Evolutionary conservation across 53 echinoderm and acorn worm genomes (phyloP).

Genomic region (Echinarachnius parma): DNA sequence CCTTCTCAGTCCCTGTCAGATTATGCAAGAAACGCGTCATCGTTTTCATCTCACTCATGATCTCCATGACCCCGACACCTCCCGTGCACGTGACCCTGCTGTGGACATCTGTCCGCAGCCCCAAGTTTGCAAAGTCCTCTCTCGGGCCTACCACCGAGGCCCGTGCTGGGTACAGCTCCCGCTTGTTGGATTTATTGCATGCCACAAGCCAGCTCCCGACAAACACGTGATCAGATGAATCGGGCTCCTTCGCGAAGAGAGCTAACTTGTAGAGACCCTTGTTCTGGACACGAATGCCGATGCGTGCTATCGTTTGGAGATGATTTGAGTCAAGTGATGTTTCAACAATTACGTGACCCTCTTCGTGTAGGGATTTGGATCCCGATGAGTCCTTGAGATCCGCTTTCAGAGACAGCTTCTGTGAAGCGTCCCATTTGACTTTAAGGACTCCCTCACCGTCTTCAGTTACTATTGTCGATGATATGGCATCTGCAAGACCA

Average conservation of each 20-base stretch:
- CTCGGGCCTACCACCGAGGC: neutral
- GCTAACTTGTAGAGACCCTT: slow-evolving; percentile 13
- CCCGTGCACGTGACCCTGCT: neutral
- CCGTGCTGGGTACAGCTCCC: neutral
- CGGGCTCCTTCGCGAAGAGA: slow-evolving; percentile 1
- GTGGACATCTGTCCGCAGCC: neutral
- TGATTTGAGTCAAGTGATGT: neutral
- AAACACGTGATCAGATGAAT: neutral
- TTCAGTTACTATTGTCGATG: slow-evolving; percentile 1
- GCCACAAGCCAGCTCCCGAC: slow-evolving; percentile 12
- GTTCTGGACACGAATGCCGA: neutral
- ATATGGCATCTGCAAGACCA: neutral
- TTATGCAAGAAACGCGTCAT: neutral
- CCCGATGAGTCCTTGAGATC: slow-evolving; percentile 16
- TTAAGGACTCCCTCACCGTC: slow-evolving; percentile 10
- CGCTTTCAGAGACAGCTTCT: neutral
- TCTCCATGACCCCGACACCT: slow-evolving; percentile 13
- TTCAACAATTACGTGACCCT: slow-evolving; percentile 11
- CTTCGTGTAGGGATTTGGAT: neutral
- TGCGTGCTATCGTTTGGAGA: neutral
- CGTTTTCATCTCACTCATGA: neutral
- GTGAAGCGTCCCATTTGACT: neutral
- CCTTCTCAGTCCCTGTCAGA: neutral
- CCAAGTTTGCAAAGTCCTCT: neutral
- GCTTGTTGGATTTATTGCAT: neutral